These are phyloP conservation scores for Sebastiscus tertius DNA, from an alignment of 2,797 vertebrate species.

Conservation along the genomic window DNA sequence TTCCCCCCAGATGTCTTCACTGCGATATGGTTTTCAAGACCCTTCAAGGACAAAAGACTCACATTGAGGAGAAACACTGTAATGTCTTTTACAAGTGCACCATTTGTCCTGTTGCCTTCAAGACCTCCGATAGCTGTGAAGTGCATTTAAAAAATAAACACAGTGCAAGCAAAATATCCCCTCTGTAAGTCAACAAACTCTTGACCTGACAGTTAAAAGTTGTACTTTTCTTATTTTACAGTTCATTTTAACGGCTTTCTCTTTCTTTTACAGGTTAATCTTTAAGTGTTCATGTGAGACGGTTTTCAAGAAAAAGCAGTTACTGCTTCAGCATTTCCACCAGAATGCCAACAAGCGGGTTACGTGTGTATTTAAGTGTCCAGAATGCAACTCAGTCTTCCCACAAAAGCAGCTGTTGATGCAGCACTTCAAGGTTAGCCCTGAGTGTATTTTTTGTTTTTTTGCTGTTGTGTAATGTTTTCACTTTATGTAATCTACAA, in stretches of 20 bases:
- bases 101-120: constrained; percentile 95
- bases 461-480: not conserved
- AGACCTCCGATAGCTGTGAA: constrained; percentile 87
- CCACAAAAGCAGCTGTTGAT: constrained; percentile 92
- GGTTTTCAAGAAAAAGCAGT: constrained; percentile 94
- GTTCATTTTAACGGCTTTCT: not conserved
- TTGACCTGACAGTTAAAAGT: not conserved
- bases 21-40: constrained; percentile 93
- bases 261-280: constrained; percentile 86
- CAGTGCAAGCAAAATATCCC: constrained; percentile 73
- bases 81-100: constrained; percentile 95
- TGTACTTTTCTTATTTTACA: not conserved
- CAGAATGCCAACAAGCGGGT: constrained; percentile 87
- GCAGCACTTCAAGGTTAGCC: constrained; percentile 94
- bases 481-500: not conserved
- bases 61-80: constrained; percentile 95
- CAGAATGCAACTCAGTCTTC: constrained; percentile 92
- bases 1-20: constrained; percentile 90
- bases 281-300: constrained; percentile 97
- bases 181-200: constrained; percentile 86
- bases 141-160: constrained; percentile 91
- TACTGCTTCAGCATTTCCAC: constrained; percentile 94
- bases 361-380: constrained; percentile 94
- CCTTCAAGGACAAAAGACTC: constrained; percentile 89
- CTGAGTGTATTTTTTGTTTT: not conserved